Percentiles rank a stretch among this genome's conserved stretches.
Evolutionary conservation across 1,140 invertebrate genomes (phyloP).

Genomic region (Drosophila nasuta): DNA sequence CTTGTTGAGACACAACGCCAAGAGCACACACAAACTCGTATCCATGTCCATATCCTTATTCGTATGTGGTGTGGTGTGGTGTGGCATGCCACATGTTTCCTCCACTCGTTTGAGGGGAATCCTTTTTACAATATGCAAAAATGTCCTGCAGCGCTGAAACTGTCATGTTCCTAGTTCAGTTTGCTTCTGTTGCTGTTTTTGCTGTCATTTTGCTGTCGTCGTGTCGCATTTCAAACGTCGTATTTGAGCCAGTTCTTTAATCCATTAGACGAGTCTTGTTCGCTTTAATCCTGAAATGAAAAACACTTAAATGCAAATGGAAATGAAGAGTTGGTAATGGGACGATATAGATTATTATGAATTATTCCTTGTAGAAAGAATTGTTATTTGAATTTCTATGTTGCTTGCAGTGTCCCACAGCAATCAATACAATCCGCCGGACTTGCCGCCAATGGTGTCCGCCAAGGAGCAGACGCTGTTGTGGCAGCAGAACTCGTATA

Average conservation of each 20-base stretch:
- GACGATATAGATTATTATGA: background rate
- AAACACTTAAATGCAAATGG: constrained; percentile 4
- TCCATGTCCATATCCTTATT: constrained; percentile 2
- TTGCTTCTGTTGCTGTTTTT: constrained; percentile 50
- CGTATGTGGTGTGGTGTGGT: background rate
- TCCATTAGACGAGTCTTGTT: constrained; percentile 23
- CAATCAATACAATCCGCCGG: constrained; percentile 92
- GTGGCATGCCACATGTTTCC: constrained; percentile 11
- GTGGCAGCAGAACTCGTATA: constrained; percentile 97
- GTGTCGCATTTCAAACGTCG: constrained; percentile 49
- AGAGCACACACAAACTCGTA: background rate
- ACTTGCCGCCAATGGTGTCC: constrained; percentile 92
- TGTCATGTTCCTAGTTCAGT: constrained; percentile 56
- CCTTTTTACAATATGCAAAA: constrained; percentile 32
- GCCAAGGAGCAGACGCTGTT: constrained; percentile 96
- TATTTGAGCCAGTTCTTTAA: constrained; percentile 31
- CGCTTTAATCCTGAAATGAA: constrained; percentile 9
- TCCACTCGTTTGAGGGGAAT: constrained; percentile 14
- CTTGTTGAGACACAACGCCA: constrained; percentile 37
- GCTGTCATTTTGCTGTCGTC: constrained; percentile 62
- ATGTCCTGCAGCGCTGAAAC: constrained; percentile 71
- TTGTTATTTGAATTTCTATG: background rate
- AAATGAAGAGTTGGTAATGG: background rate
- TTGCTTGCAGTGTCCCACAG: constrained; percentile 86
- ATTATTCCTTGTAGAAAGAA: background rate